Base-by-base conservation (phyloP, 2,113 vertebrate species). In the Nothobranchius kuhntae region DNA sequence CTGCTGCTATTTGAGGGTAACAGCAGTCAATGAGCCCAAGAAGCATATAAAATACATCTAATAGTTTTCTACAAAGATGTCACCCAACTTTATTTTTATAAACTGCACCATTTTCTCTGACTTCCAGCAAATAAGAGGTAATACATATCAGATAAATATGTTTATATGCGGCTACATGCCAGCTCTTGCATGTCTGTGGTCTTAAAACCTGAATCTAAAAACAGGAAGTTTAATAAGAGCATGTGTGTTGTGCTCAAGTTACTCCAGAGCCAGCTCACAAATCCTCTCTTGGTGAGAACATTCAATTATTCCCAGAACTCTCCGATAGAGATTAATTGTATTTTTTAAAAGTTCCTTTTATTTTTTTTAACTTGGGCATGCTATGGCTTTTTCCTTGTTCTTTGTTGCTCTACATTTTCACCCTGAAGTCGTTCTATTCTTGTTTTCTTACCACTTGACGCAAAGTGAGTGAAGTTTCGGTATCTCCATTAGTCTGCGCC, bases 171-270 rank as follows among this genome's bases (percentile, higher is more conserved):
- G 14, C 17, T 48, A 53, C 45, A 36, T 35, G 24, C 30, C 44
- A 30, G 59, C 67, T 72, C 70, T 91, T 89, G 92, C 45, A 53
- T 71, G 64, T 69, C 71, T 13, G 36, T 70, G 77, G 60, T 76
- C 68, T 80, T 53, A 51, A 21, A 48, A 21, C 9, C 66, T 78
- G 2, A 65, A 65, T 15, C 15, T 79, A 68, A 88, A 88, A 90
- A 87, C 88, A 89, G 87, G 84, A 91, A 89, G 87, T 91, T 90
- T 91, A 89, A 91, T 91, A 90, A 84, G 75, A 87, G 74, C 69
- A 73, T 83, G 82, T 86, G 81, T 89, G 78, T 84, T 89, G 69
- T 81, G 78, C 82, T 88, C 83, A 85, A 85, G 68, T 86, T 77
- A 70, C 82, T 70, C 84, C 53, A 40, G 60, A 89, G 74, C 74